Base-by-base conservation (phyloP, 2,113 vertebrate genomes). In the Lophochroa leadbeateri region DNA sequence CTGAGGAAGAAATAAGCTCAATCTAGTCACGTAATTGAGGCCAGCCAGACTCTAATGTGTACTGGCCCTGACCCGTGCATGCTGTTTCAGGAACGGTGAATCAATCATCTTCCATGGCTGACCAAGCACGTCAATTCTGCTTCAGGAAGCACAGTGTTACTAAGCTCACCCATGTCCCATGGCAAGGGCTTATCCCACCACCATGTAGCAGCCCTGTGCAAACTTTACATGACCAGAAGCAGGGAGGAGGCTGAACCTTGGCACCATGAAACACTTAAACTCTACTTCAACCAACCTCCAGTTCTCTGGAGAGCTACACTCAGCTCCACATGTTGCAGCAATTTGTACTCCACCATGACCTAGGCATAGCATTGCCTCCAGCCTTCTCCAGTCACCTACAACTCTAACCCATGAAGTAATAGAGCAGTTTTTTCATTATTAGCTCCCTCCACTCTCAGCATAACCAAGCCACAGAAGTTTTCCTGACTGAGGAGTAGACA, bases 201-300 rank as follows among this genome's bases (percentile, higher is more conserved):
- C 12, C 11, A 24, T 1, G 0, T 5, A 67, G 41, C 28, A 86
- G 64, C 33, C 39, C 35, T 25, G 31, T 0, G 1, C 9, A 31
- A 16, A 31, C 20, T 72, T 91, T 53, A 47, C 11, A 23, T 2
- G 7, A 39, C 17, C 77, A 89, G 39, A 15, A 81, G 44, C 20
- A 89, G 23, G 39, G 5, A 83, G 17, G 7, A 83, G 41, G 29
- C 58, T 29, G 55, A 87, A 28, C 27, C 33, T 2, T 33, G n/a
- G 60, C 55, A 81, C n/a, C n/a, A 19, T 5, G 12, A 70, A 78
- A 18, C 16, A 20, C n/a, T 74, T 53, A 65, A 87, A 61, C 9
- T 44, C 41, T 18, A 11, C 21, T 84, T 77, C 41, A 88, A 55
- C 11, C 52, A 72, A 27, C 2, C 27, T 25, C 15, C 25, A 83